Evolutionary conservation across 2,113 vertebrate species (phyloP).

Genomic region (Collichthys lucidus): DNA sequence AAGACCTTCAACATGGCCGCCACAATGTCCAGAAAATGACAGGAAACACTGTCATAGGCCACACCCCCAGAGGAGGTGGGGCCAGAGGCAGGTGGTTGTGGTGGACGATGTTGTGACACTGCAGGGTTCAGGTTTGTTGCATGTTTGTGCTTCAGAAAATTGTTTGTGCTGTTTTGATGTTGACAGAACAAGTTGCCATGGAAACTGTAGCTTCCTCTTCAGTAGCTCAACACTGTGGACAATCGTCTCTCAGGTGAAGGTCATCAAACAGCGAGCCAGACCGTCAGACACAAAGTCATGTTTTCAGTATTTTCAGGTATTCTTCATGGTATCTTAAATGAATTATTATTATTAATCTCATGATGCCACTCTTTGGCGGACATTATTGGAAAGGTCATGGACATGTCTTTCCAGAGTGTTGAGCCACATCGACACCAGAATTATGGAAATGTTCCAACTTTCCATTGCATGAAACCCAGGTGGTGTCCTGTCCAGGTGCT

Average conservation of each 20-base stretch:
- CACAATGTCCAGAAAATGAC: no score
- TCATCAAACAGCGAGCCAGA: not conserved
- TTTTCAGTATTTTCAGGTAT: no score
- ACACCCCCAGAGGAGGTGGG: not conserved
- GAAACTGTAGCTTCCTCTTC: slow-evolving; percentile 23
- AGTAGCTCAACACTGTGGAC: slow-evolving; percentile 4
- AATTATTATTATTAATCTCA: not conserved
- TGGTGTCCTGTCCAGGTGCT: slow-evolving; percentile 20
- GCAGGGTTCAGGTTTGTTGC: slow-evolving; percentile 4
- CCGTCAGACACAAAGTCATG: not conserved
- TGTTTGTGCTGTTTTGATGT: slow-evolving; percentile 18
- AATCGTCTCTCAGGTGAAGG: not conserved
- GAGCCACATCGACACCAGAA: not conserved
- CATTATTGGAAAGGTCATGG: no score
- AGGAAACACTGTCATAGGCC: not conserved
- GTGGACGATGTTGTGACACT: not conserved
- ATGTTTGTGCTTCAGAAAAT: slow-evolving; percentile 36
- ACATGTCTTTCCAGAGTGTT: not conserved
- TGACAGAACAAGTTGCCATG: slow-evolving; percentile 14
- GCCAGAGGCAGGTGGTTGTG: not conserved
- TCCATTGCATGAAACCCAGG: not conserved
- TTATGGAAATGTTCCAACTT: not conserved
- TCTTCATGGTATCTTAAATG: no score
- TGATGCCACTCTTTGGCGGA: not conserved
- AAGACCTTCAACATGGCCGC: not conserved